A percentile compares a stretch with the other conserved stretches of the same genome.
These are phyloP conservation scores for Sinosuthora webbiana DNA, from an alignment of 2,113 vertebrate genomes.

Conservation along the genomic window DNA sequence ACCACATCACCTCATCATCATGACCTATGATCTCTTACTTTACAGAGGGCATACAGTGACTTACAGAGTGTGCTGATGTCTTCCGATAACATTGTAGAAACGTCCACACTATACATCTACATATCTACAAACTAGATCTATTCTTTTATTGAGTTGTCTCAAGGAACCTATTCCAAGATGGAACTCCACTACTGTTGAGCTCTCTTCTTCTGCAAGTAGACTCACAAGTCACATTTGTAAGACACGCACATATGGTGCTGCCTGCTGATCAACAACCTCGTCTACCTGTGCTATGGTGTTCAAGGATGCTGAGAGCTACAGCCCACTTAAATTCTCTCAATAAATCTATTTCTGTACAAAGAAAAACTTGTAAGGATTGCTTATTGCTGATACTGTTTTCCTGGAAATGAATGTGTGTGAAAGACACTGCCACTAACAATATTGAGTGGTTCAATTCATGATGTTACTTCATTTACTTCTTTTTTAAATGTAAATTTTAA, in stretches of 20 bases:
- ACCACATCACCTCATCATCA: not conserved
- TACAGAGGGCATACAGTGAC: accelerated
- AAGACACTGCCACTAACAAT: not conserved
- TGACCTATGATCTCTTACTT: not conserved
- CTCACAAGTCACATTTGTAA: not conserved
- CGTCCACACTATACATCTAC: not conserved
- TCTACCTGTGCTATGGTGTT: not conserved
- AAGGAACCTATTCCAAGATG: not conserved
- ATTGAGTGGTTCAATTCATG: not conserved
- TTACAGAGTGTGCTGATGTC: not conserved
- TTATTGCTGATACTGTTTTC: not conserved
- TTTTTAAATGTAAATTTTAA: not conserved
- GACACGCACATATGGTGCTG: not conserved
- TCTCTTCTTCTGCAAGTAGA: not conserved
- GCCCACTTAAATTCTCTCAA: not conserved
- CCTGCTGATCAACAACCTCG: not conserved
- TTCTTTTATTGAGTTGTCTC: not conserved
- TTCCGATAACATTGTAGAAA: not conserved
- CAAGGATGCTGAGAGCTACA: not conserved
- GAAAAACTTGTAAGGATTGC: not conserved
- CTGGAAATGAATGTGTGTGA: not conserved
- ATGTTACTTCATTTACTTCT: not conserved
- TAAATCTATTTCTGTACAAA: not conserved
- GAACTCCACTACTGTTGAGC: not conserved
- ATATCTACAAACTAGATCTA: not conserved